Evolutionary conservation across 2,888 invertebrate genomes (phyloP).

Genomic region (Gerris lacustris): DNA sequence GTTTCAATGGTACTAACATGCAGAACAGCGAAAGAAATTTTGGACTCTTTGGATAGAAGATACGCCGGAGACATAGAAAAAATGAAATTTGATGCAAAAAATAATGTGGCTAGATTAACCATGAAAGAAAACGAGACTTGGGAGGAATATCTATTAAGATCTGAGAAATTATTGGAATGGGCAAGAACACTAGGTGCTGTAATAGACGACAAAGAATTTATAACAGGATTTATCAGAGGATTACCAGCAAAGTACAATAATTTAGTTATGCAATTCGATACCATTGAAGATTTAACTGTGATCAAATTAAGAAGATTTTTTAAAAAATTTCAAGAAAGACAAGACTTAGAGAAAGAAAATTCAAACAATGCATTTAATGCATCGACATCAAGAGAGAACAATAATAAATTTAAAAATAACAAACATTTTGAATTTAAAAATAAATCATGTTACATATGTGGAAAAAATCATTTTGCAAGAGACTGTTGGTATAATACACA

Average conservation of each 20-base stretch:
- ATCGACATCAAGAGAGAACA: neutral
- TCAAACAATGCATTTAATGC: neutral
- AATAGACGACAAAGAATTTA: neutral
- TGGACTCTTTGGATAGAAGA: neutral
- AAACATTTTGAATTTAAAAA: too few relatives aligned
- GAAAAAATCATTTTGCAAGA: too few relatives aligned
- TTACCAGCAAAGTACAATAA: slow-evolving; percentile 1
- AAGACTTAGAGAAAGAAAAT: neutral
- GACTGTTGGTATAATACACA: too few relatives aligned
- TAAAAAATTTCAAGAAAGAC: neutral
- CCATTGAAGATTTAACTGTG: neutral
- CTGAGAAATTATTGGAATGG: neutral
- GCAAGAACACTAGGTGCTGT: neutral
- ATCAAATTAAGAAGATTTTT: neutral
- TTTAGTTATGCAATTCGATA: neutral
- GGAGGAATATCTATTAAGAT: neutral
- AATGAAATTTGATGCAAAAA: neutral
- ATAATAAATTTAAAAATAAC: neutral
- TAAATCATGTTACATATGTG: too few relatives aligned
- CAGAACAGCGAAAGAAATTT: neutral
- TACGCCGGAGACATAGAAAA: neutral
- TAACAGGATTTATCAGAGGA: neutral
- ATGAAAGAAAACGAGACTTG: neutral
- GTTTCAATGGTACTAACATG: neutral
- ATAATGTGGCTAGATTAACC: neutral